A percentile compares a stretch with the other conserved stretches of the same genome.
Conservation (phyloP, 2,113 vertebrate species). For the Cynocephalus volans region DNA sequence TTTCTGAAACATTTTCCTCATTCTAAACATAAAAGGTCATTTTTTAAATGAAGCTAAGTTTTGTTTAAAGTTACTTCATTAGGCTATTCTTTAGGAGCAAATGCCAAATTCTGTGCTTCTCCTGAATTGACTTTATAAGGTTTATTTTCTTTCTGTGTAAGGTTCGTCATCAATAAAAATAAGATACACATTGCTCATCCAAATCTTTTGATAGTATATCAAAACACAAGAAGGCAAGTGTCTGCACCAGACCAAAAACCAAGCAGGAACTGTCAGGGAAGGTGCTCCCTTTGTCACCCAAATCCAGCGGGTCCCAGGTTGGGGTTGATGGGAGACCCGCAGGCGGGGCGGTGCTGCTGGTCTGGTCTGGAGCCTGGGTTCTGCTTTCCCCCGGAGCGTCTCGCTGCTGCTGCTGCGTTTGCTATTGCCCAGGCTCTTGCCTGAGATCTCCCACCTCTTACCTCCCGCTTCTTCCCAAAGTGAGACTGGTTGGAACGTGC, state of each 20-base stretch:
- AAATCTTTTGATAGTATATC: neutral
- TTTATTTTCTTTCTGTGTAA: neutral
- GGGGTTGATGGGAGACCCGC: rapidly evolving
- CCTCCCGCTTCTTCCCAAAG: neutral
- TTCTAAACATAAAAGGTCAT: neutral
- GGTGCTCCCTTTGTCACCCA: neutral
- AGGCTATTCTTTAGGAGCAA: neutral
- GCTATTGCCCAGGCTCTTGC: neutral
- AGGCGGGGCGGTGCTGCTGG: no score
- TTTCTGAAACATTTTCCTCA: no score
- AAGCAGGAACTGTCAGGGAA: no score
- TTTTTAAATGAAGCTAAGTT: neutral
- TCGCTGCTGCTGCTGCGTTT: neutral
- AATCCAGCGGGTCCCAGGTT: rapidly evolving
- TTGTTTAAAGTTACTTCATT: neutral
- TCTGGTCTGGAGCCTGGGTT: neutral
- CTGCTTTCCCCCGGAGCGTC: neutral
- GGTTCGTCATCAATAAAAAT: neutral
- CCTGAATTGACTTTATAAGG: neutral
- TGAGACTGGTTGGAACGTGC: neutral
- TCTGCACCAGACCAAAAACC: neutral
- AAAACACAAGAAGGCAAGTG: neutral
- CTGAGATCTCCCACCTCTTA: neutral
- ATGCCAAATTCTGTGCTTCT: neutral
- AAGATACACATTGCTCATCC: neutral